Evolutionary conservation across 2,888 invertebrate genomes (phyloP).

Genomic region (Bhutanitis thaidina): DNA sequence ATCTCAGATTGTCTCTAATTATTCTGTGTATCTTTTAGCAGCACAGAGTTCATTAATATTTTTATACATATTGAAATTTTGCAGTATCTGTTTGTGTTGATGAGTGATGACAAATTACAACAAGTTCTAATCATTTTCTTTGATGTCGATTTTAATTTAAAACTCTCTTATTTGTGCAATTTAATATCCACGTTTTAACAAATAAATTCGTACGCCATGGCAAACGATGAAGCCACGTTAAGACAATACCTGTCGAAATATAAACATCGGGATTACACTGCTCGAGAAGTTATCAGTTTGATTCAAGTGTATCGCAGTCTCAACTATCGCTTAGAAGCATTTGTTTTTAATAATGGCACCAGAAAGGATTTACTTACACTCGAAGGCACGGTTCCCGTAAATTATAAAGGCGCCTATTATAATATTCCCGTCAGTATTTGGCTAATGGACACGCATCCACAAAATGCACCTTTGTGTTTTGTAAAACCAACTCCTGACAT

Average conservation of each 20-base stretch:
- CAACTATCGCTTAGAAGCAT: slow-evolving; percentile 68
- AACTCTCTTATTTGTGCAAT: not conserved
- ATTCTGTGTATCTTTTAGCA: too few species aligned
- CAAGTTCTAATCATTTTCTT: too few species aligned
- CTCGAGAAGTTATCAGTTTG: slow-evolving; percentile 66
- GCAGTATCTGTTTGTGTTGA: too few species aligned
- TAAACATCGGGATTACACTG: slow-evolving; percentile 66
- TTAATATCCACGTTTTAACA: not conserved
- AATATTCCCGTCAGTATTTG: slow-evolving; percentile 98
- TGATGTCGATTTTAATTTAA: too few species aligned
- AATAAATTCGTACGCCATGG: slow-evolving; percentile 41
- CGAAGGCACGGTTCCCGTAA: slow-evolving; percentile 95
- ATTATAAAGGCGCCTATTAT: slow-evolving; percentile 92
- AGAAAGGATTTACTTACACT: slow-evolving; percentile 90
- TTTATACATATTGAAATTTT: too few species aligned
- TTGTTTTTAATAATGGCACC: slow-evolving; percentile 93
- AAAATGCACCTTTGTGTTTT: slow-evolving; percentile 96
- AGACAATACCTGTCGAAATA: slow-evolving; percentile 67
- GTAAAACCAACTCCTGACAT: slow-evolving; percentile 97
- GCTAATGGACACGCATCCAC: slow-evolving; percentile 98
- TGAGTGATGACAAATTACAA: too few species aligned
- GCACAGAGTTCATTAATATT: too few species aligned
- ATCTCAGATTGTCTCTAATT: too few species aligned
- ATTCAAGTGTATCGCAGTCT: slow-evolving; percentile 69
- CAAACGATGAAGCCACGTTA: slow-evolving; percentile 62